Base-by-base conservation (phyloP, 2,888 invertebrate genomes). In the Glyphotaelius pellucidus region DNA sequence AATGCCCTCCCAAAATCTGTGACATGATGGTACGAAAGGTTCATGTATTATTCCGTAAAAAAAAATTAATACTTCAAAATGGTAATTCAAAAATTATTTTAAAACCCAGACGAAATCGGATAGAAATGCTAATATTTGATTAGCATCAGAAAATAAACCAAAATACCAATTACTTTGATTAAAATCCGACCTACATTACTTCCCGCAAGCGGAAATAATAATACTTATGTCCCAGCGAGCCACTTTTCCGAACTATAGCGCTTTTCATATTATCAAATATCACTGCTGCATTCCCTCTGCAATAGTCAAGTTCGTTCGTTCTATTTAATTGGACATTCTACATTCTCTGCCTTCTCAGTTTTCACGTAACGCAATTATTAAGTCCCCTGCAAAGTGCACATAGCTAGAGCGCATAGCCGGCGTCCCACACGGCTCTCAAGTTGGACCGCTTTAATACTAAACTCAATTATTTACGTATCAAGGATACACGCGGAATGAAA, bases 331-430 rank as follows among this genome's bases (percentile, higher is more conserved):
- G 52, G 32, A 87, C 83, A 83, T 83, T 35, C 86, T 67, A 25
- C 67, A 67, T 85, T 35, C 52, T 52, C 87, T 67, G 30, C 32
- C 52, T 47, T 87, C 87, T 87, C 52, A 31, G 42, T 42, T 86
- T 86, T 38, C 87, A 14, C 87, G 31, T 52, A 52, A 87, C 67
- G 47, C 67, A 87, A 87, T 87, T 87, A 87, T 35, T 67, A 67
- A 67, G 67, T 67, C 67, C 67, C 7, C 67, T 19, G 52, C 19
- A 19, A 15, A 52, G 9, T 67, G 67, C 67, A 67, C 25, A 67
- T 7, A 67, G 67, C 67, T 25, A 9, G 67, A 67, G 67, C 67
- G 67, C 67, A 67, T 67, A 9, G 67, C 67, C 32, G 81, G 81
- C 30, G 32, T 81, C 19, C 81, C 81, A 14, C 85, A 38, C 1